Conservation (phyloP, 2,888 invertebrate species). For the Brenthis ino region DNA sequence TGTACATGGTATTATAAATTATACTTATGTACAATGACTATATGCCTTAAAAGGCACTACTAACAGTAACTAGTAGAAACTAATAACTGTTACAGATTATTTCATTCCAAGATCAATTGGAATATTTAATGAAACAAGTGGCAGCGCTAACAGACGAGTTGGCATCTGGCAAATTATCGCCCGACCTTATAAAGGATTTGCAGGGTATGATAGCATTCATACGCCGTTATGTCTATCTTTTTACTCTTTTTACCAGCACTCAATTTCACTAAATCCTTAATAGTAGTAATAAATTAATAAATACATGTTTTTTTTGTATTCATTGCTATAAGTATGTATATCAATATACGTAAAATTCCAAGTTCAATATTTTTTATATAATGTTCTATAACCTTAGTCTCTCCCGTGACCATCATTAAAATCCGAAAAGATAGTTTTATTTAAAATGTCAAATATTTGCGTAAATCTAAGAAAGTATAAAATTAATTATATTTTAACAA, state of each 20-base stretch:
- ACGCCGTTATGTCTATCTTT: not conserved
- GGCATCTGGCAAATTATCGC: conserved; percentile 52
- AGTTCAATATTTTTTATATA: too few relatives aligned
- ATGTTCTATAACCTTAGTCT: too few relatives aligned
- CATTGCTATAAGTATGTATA: too few relatives aligned
- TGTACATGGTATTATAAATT: too few relatives aligned
- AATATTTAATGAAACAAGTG: conserved; percentile 67
- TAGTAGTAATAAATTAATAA: conserved; percentile 35
- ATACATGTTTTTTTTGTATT: too few relatives aligned
- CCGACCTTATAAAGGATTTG: conserved; percentile 65
- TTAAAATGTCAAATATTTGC: too few relatives aligned
- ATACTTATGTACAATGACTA: not conserved
- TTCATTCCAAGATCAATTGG: conserved; percentile 75
- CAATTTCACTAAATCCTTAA: not conserved
- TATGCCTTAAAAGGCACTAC: not conserved
- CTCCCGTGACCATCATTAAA: too few relatives aligned
- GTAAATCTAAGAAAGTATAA: too few relatives aligned
- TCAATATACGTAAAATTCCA: too few relatives aligned
- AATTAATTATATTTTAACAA: too few relatives aligned
- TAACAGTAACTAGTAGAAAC: not conserved
- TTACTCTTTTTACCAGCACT: not conserved
- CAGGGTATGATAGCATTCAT: conserved; percentile 53
- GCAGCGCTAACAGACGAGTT: conserved; percentile 44
- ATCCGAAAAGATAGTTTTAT: too few relatives aligned
- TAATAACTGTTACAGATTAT: conserved; percentile 57